Evolutionary conservation across 2,888 invertebrate species (phyloP).

Genomic region (Pandemis cinnamomeana): DNA sequence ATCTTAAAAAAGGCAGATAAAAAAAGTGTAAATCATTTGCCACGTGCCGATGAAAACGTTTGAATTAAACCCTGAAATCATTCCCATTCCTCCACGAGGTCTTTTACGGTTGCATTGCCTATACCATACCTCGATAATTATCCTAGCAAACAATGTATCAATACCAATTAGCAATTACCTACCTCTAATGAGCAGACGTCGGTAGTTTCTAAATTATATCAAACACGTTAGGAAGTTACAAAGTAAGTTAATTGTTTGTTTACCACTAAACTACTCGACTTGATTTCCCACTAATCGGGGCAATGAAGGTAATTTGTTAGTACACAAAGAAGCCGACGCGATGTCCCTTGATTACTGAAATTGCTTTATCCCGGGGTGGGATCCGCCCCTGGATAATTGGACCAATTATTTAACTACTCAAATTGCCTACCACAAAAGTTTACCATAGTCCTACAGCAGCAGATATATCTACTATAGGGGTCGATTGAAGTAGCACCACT

Average conservation of each 20-base stretch:
- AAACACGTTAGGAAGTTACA: slow-evolving; percentile 34
- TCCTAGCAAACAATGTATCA: neutral
- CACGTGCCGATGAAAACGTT: no score
- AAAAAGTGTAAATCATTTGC: no score
- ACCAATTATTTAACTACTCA: slow-evolving; percentile 45
- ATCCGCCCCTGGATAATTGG: slow-evolving; percentile 54
- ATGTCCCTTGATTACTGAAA: slow-evolving; percentile 72
- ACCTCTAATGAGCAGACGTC: slow-evolving; percentile 7
- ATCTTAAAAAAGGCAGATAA: no score
- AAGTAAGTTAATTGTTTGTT: slow-evolving; percentile 40
- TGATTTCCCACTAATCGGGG: slow-evolving; percentile 31
- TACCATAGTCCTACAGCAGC: neutral
- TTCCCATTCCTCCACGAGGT: no score
- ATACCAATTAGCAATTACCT: neutral
- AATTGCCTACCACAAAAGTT: neutral
- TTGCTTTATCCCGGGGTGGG: slow-evolving; percentile 67
- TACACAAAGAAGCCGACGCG: slow-evolving; percentile 60
- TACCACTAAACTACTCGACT: slow-evolving; percentile 25
- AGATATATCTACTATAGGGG: no score
- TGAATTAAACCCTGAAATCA: no score
- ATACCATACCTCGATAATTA: neutral
- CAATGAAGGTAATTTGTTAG: slow-evolving; percentile 30
- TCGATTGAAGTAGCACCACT: no score
- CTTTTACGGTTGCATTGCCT: neutral
- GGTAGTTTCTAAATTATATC: slow-evolving; percentile 34